Base-by-base conservation (phyloP, 2,113 vertebrate species). In the Pelecanoides urinatrix region DNA sequence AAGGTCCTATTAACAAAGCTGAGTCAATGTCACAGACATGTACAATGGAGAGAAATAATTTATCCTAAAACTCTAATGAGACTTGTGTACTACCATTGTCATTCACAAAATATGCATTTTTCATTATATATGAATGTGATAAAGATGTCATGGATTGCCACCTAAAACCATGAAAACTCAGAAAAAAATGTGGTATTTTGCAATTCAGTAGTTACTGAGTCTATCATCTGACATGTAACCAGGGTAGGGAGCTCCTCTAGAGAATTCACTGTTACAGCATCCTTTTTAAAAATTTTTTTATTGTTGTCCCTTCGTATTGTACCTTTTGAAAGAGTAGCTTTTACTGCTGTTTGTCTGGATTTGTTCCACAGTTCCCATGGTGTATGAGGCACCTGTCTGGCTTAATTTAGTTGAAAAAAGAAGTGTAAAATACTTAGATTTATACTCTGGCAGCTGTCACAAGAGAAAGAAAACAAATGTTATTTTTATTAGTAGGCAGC, bases 401-500 rank as follows among this genome's bases (percentile, higher is more conserved):
- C 63, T 90, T 83, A 90, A 88, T 94, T 93, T 92, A 40, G 36
- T 38, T 45, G 29, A 47, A 88, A 58, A 81, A 79, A 52, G 25
- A 68, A 90, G 36, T 49, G 53, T 32, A 70, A 94, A 96, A 88
- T 76, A 70, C 71, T 82, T 79, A 70, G 50, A 59, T 90, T 85
- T 88, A 67, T 55, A 76, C 1, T 3, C 71, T 95, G 87, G 27
- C 81, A 95, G 36, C 70, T 92, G 80, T 91, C 86, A 89, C 40
- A 77, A 83, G 65, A 63, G 47, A 87, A 91, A 75, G 40, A 59
- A 91, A 94, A 71, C 30, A 85, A 96, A 87, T 68, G 56, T 70
- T 95, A 88, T 76, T 93, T 93, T 66, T 95, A 73, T 80, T 90
- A 83, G 77, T 30, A 80, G 50, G 67, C 42, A 86, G 55, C 58